Evolutionary conservation across 2,888 invertebrate species (phyloP), one percentile per base, ranked within the genome.

Genomic region (Metacarcinus magister): DNA sequence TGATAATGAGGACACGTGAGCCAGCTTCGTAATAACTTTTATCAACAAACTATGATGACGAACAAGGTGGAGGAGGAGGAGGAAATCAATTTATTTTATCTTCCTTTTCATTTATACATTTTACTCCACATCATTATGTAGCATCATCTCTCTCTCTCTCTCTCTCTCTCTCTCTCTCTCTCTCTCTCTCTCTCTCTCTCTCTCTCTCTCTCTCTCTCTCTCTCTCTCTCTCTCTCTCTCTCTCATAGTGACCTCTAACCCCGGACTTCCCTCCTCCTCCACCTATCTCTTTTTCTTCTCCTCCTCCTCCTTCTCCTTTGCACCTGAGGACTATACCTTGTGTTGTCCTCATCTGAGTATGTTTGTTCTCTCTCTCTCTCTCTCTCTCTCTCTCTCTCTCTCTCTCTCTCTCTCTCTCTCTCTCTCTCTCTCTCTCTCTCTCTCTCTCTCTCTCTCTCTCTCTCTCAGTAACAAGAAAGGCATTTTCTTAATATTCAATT

Each of bases 311-410:
- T 44, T 23, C 90, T 39, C 90, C 44, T 46, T 44, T 48, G 44
- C 91, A 46, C 91, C 48, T 48, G 91, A n/a, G 46, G n/a, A 46
- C 91, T 44, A 46, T n/a, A 44, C 48, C 48, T 44, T 48, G 23
- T 91, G n/a, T 91, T 48, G 44, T 48, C 48, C 91, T 91, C 91
- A 16, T 48, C 48, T 48, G 44, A 19, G 44, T n/a, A 3, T n/a
- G 44, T 28, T 91, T 48, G 44, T 48, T 91, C 91, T 91, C 91
- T 91, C 91, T 91, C 91, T 91, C 91, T 91, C 91, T 91, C 91
- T 91, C 91, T 82, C 82, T 82, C 82, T 67, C 67, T 67, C n/a
- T 67, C 67, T 67, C 44, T 44, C 44, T 44, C 44, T 44, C 44
- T 44, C 44, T 44, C 44, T 44, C 44, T 44, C 67, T 67, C 67